Evolutionary conservation across 2,888 invertebrate species (phyloP), one percentile per base, ranked within the genome.

Genomic region (Aleiodes leptofemur): DNA sequence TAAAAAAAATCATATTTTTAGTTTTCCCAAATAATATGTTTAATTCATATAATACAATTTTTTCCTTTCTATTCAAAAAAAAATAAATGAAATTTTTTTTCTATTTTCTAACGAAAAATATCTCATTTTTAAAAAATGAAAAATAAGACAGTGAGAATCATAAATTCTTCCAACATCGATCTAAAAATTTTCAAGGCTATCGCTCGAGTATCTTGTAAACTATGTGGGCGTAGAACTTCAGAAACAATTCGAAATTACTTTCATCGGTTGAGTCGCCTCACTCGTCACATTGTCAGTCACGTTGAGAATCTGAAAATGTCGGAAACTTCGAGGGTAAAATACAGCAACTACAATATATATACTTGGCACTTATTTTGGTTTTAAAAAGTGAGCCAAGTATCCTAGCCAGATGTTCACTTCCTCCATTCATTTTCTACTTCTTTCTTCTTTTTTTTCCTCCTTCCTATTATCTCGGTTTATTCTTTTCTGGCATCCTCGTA

Each of bases 401-500:
- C 43, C 43, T 3, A 11, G 43, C 43, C 43, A 43, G 43, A 43
- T 43, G 43, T 43, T 43, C 43, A 43, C 43, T 43, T 43, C 43
- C 43, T 43, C 16, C 29, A 29, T 48, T 29, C 14, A 51, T 68
- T 38, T 68, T 50, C 50, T 29, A 68, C n/a, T 23, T 31, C 8
- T 48, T 50, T n/a, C 11, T 43, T 43, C 29, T 11, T 48, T 43
- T 16, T 29, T 50, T 29, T 43, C 11, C 34, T 34, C 9, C 31
- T 56, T 57, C 59, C 59, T 13, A 23, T 43, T 43, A 43, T 43
- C 43, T 43, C 43, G 9, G 43, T 43, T 43, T 43, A 43, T n/a
- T 57, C 29, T 23, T 48, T 48, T 5, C 31, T 59, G 50, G 71
- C 57, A 43, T 71, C 34, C 61, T 23, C 79, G 80, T 74, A 74